Percentiles rank a stretch among this genome's conserved stretches.
Conservation (phyloP, 2,797 vertebrate species). For the Podarcis lilfordi region DNA sequence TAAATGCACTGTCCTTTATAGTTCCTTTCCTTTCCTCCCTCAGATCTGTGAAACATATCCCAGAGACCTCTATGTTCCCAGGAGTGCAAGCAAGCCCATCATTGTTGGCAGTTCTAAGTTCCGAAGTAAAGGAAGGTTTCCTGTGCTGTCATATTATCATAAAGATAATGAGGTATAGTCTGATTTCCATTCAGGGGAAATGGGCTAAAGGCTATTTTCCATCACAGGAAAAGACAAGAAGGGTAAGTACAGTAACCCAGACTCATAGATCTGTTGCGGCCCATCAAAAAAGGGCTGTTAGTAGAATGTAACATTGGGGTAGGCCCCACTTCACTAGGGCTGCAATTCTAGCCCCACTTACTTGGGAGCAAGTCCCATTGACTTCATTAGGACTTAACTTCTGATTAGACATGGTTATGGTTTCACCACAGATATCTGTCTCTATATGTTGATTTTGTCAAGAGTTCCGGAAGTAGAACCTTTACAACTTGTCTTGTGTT, state of each 20-base stretch:
- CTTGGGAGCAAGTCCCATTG: too few relatives aligned
- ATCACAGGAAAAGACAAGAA: constrained; percentile 11
- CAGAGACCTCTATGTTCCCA: constrained; percentile 92
- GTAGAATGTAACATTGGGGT: constrained; percentile 19
- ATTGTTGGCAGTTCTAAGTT: constrained; percentile 99
- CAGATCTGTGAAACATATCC: constrained; percentile 98
- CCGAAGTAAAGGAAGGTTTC: constrained; percentile 98
- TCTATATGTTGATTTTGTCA: constrained; percentile 9
- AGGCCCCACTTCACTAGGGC: background rate
- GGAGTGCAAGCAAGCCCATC: constrained; percentile 92
- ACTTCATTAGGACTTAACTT: too few relatives aligned
- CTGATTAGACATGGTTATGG: too few relatives aligned
- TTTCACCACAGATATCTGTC: background rate
- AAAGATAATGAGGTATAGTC: constrained; percentile 90
- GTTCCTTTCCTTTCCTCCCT: constrained; percentile 9
- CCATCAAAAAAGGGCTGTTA: background rate
- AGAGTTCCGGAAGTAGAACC: constrained; percentile 3
- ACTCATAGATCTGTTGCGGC: background rate
- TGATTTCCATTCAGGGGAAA: constrained; percentile 37
- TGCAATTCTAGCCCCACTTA: too few relatives aligned
- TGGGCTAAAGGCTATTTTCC: constrained; percentile 36
- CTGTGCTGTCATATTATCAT: constrained; percentile 96
- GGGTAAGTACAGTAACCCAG: background rate
- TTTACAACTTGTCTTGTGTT: background rate
- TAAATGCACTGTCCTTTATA: background rate